phyloP scores from a whole-genome alignment of 2,888 invertebrate species.

The Papilio gigon region DNA sequence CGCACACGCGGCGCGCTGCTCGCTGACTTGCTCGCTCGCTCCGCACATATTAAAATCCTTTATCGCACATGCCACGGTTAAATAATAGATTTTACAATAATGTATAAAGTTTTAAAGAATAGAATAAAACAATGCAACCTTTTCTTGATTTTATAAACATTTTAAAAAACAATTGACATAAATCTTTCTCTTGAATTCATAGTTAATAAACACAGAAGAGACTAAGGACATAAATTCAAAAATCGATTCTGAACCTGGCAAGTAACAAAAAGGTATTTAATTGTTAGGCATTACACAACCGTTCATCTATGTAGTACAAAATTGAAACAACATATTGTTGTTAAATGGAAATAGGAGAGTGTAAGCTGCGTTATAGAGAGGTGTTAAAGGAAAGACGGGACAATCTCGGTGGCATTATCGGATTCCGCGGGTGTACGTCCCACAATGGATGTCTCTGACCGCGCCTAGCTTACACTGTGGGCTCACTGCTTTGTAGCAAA shows the following conservation, averaged over 20 bases:
- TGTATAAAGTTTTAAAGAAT: neutral
- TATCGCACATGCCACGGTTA: constrained; percentile 49
- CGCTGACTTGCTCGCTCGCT: too few relatives aligned
- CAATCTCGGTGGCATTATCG: constrained; percentile 80
- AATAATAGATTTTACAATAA: constrained; percentile 42
- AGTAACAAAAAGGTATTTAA: neutral
- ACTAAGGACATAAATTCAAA: neutral
- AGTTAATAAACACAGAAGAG: neutral
- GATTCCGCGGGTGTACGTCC: constrained; percentile 75
- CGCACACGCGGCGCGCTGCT: constrained; percentile 68
- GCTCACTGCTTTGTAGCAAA: constrained; percentile 80
- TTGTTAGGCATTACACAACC: neutral
- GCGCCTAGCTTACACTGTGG: constrained; percentile 74
- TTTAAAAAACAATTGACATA: too few relatives aligned
- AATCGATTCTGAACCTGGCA: neutral
- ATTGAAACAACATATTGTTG: constrained; percentile 18
- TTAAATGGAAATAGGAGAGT: constrained; percentile 48
- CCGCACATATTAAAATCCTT: constrained; percentile 73
- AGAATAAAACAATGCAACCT: neutral
- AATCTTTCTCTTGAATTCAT: too few relatives aligned
- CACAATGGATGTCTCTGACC: constrained; percentile 78
- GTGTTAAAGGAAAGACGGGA: constrained; percentile 79
- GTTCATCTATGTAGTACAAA: neutral
- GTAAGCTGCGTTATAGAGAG: constrained; percentile 63
- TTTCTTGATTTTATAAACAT: neutral